Conservation (phyloP, 2,113 vertebrate genomes). For the Tragelaphus imberbis region DNA sequence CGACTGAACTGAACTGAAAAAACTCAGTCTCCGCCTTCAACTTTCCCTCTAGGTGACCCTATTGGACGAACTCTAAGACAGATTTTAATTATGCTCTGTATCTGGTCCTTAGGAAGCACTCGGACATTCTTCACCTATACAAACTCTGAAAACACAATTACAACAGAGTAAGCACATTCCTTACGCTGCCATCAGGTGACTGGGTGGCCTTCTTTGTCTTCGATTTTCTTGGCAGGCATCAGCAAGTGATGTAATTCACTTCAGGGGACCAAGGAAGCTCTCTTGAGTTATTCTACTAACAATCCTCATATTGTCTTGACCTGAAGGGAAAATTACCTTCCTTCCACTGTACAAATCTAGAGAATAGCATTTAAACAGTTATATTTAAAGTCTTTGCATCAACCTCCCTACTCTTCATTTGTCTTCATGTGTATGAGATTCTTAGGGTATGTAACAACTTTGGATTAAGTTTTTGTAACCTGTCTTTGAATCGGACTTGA, state of each 20-base stretch:
- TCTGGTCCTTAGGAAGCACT: slow-evolving; percentile 23
- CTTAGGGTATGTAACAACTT: neutral
- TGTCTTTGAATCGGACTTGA: neutral
- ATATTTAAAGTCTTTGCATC: neutral
- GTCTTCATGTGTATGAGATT: neutral
- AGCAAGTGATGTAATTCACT: neutral
- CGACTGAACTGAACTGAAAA: no score
- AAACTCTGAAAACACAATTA: neutral
- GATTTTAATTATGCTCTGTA: neutral
- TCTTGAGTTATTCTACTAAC: neutral
- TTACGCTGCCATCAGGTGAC: neutral
- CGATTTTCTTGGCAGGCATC: neutral
- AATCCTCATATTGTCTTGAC: neutral
- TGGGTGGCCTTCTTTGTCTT: neutral
- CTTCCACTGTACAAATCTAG: neutral
- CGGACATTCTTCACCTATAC: neutral
- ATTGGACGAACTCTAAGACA: slow-evolving; percentile 39
- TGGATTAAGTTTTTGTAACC: neutral
- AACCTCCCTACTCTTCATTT: neutral
- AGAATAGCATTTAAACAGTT: neutral
- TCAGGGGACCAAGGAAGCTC: neutral
- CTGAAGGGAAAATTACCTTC: neutral
- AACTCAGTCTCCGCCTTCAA: neutral
- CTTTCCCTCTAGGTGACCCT: slow-evolving; percentile 50
- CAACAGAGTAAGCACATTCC: neutral